These are phyloP conservation scores for Agrotis ipsilon DNA, from an alignment of 2,888 invertebrate genomes.

Conservation along the genomic window DNA sequence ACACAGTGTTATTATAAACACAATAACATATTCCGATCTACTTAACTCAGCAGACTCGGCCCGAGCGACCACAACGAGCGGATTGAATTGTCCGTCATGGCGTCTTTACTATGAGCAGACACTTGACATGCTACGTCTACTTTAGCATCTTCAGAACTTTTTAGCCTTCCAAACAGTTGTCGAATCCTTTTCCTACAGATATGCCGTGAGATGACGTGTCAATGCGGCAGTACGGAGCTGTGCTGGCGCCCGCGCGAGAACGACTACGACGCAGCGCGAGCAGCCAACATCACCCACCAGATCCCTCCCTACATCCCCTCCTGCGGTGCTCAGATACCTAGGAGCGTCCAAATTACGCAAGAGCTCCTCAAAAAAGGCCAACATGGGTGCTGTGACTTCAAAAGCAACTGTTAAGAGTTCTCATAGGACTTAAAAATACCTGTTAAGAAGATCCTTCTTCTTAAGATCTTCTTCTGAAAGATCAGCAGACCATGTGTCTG, in stretches of 20 bases:
- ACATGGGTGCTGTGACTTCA: background rate
- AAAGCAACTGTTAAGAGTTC: background rate
- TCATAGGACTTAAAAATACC: background rate
- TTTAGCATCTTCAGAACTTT: too few relatives aligned
- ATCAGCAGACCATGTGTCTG: background rate
- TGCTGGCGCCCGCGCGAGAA: constrained; percentile 82
- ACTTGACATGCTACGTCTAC: too few relatives aligned
- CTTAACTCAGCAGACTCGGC: too few relatives aligned
- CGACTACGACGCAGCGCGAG: constrained; percentile 81
- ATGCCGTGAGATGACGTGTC: constrained; percentile 85
- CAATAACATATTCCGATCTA: too few relatives aligned
- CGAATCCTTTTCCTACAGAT: constrained; percentile 71
- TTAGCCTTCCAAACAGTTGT: too few relatives aligned
- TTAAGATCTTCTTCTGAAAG: too few relatives aligned
- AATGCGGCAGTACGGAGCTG: constrained; percentile 78
- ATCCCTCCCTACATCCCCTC: constrained; percentile 73
- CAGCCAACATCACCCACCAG: constrained; percentile 78
- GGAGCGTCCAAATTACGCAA: constrained; percentile 78
- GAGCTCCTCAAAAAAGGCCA: constrained; percentile 59
- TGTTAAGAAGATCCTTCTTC: too few relatives aligned
- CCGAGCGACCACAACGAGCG: too few relatives aligned
- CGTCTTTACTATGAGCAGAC: too few relatives aligned
- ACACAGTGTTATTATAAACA: too few relatives aligned
- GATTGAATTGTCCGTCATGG: too few relatives aligned
- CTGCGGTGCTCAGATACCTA: constrained; percentile 74